Percentiles rank a stretch among this genome's conserved stretches.
Conservation (phyloP, 1,140 invertebrate genomes). For the Asobara japonica region DNA sequence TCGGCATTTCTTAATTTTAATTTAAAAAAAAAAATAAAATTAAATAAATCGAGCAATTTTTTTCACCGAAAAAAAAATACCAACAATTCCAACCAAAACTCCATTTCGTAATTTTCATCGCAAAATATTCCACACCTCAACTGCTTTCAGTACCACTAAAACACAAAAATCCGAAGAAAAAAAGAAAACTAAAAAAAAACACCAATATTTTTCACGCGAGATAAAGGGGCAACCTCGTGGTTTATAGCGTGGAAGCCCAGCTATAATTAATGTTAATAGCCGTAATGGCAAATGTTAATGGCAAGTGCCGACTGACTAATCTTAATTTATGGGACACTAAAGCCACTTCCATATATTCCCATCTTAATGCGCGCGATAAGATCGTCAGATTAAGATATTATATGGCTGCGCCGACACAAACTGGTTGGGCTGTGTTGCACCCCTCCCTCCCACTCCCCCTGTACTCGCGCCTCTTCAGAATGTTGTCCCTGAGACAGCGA, state of each 20-base stretch:
- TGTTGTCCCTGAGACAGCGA: slow-evolving; percentile 35
- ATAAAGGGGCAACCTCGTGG: slow-evolving; percentile 28
- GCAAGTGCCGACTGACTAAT: slow-evolving; percentile 57
- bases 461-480: slow-evolving; percentile 32
- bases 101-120: no score
- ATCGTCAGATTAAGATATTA: slow-evolving; percentile 58
- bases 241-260: slow-evolving; percentile 42
- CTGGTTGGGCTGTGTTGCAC: slow-evolving; percentile 38
- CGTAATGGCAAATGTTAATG: slow-evolving; percentile 58
- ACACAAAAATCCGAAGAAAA: no score
- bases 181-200: no score
- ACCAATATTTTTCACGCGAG: not conserved
- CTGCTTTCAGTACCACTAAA: no score
- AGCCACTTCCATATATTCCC: slow-evolving; percentile 52
- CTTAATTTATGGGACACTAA: slow-evolving; percentile 55
- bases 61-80: no score
- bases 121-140: no score
- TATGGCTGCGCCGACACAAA: slow-evolving; percentile 49
- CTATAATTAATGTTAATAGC: slow-evolving; percentile 56
- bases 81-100: no score
- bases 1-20: no score
- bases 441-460: not conserved
- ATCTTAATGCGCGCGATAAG: slow-evolving; percentile 52
- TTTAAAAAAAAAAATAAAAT: not conserved
- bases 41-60: not conserved